These are phyloP conservation scores for Polypedilum pembai DNA, from an alignment of 1,140 invertebrate species.

Conservation along the genomic window DNA sequence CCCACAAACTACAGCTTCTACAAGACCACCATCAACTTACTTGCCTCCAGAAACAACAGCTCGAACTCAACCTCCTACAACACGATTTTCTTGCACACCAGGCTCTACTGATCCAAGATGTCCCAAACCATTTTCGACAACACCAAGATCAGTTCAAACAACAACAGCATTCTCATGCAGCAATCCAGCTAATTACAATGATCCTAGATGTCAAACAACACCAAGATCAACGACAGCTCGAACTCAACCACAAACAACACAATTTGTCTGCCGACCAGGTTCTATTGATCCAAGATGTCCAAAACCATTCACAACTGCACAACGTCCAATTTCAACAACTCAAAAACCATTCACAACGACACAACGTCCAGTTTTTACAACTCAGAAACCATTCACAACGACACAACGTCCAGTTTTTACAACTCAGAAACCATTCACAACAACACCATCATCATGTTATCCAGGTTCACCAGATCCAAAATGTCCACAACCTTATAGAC, in stretches of 20 bases:
- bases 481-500: constrained; percentile 38
- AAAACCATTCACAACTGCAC: constrained; percentile 31
- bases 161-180: not conserved
- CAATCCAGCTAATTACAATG: not conserved
- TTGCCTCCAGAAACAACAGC: constrained; percentile 25
- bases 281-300: constrained; percentile 43
- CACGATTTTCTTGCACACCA: constrained; percentile 36
- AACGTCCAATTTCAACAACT: constrained; percentile 32
- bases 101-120: constrained; percentile 39
- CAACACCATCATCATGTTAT: constrained; percentile 37
- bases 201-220: constrained; percentile 26
- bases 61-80: not conserved
- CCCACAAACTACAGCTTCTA: no score
- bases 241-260: constrained; percentile 35
- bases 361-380: constrained; percentile 32
- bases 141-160: not conserved
- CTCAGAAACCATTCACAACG: constrained; percentile 24
- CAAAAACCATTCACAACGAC: constrained; percentile 29
- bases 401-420: constrained; percentile 33
- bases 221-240: constrained; percentile 36
- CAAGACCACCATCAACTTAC: constrained; percentile 23
- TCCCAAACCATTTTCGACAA: constrained; percentile 35
- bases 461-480: constrained; percentile 45
- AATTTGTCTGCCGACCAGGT: constrained; percentile 36
- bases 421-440: constrained; percentile 22